phyloP scores from a whole-genome alignment of 1,140 invertebrate species.

The Saccostrea glomerata region DNA sequence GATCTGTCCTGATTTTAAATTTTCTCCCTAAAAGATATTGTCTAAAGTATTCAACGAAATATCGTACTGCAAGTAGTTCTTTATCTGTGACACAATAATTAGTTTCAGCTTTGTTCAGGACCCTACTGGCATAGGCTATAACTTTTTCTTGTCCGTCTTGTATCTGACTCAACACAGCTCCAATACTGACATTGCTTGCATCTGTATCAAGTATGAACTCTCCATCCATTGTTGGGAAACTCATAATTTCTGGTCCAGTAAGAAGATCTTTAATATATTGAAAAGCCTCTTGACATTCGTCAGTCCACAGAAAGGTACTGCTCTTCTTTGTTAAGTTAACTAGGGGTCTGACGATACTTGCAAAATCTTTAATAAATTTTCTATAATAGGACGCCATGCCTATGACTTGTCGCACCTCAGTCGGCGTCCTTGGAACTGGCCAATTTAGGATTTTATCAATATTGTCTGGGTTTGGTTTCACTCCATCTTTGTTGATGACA shows the following conservation, averaged over 20 bases:
- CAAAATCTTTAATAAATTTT: conserved; percentile 54
- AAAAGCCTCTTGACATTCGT: conserved; percentile 46
- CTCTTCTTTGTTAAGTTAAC: conserved; percentile 52
- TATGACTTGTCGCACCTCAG: conserved; percentile 56
- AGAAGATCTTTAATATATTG: conserved; percentile 39
- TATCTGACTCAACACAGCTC: no score
- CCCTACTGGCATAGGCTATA: conserved; percentile 50
- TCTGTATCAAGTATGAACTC: no score
- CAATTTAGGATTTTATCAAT: conserved; percentile 44
- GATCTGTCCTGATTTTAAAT: conserved; percentile 60
- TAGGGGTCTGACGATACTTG: conserved; percentile 52
- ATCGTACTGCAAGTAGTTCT: conserved; percentile 62
- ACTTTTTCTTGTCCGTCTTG: conserved; percentile 50
- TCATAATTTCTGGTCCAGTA: conserved; percentile 49
- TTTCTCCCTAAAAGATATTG: conserved; percentile 61
- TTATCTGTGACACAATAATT: no score
- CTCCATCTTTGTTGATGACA: conserved; percentile 45
- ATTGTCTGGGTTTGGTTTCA: conserved; percentile 51
- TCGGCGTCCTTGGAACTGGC: conserved; percentile 51
- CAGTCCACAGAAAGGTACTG: conserved; percentile 48
- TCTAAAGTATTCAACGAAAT: conserved; percentile 54
- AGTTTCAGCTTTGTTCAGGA: neutral
- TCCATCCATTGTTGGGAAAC: conserved; percentile 29
- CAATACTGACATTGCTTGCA: no score
- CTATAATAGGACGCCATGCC: conserved; percentile 56